phyloP scores from a whole-genome alignment of 1,140 invertebrate genomes.

The Euura saliciscinereae region DNA sequence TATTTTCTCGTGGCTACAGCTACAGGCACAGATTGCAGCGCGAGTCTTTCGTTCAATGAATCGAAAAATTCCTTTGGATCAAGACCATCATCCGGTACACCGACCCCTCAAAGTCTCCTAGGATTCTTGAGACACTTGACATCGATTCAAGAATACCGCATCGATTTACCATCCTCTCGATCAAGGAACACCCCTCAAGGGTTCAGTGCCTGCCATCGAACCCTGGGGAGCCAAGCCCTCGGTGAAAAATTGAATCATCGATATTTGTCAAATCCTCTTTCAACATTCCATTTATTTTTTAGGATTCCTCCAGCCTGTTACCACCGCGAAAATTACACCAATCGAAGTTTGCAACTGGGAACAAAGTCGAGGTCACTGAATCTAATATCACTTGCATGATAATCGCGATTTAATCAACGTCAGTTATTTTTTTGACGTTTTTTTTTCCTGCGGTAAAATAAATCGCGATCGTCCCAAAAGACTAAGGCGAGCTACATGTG shows the following conservation, averaged over 20 bases:
- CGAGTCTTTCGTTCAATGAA: background rate
- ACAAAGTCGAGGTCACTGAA: no score
- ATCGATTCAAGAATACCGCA: background rate
- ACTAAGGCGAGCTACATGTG: background rate
- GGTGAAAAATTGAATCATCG: background rate
- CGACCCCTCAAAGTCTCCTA: background rate
- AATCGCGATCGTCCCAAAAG: no score
- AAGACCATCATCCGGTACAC: background rate
- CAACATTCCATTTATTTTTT: background rate
- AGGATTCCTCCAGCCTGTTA: no score
- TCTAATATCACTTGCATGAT: no score
- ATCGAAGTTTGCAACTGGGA: no score
- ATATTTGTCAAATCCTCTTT: background rate
- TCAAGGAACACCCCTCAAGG: background rate
- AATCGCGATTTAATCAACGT: no score
- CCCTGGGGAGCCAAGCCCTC: no score
- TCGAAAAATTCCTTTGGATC: slow-evolving; percentile 5
- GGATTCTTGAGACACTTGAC: background rate
- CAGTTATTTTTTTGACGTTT: no score
- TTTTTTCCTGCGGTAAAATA: no score
- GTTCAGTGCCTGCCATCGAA: background rate
- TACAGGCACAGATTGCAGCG: no score
- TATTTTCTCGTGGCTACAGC: background rate
- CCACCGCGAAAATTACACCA: no score
- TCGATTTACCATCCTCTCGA: background rate